Evolutionary conservation across 2,888 invertebrate species (phyloP), one percentile per base, ranked within the genome.

Genomic region (Liodrosophila aerea): DNA sequence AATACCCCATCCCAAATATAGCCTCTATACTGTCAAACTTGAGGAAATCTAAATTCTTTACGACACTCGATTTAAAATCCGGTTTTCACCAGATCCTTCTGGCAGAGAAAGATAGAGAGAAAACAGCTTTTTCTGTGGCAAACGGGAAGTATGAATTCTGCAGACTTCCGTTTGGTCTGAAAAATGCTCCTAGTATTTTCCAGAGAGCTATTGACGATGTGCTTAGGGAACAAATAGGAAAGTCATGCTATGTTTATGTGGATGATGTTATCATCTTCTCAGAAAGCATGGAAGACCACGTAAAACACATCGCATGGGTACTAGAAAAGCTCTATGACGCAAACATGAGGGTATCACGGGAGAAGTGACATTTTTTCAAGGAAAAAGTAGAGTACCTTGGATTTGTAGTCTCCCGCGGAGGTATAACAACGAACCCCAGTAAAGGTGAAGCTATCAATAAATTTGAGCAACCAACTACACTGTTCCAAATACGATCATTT

Each of bases 71-170:
- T n/a, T 11, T 11, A 4, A 43, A 31, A 9, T 31, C 31, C n/a
- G 16, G 16, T 7, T 43, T 43, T 7, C 31, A 43, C 7, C 16
- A 43, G 16, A 30, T 43, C 30, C 9, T 12, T 1, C 15, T 31
- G 1, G 15, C 43, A 1, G 11, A 43, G 15, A 15, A 31, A 1
- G 30, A 30, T 16, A n/a, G 37, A 7, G 46, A 62, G 15, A 52
- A 44, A n/a, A 59, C 43, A 4, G 52, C 43, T 0, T 59, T 53
- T n/a, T 51, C 51, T 1, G 45, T 58, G 3, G 51, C 18, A 8
- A 46, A 41, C 11, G 51, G 58, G 0, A 53, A 47, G 15, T 46
- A 51, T 8, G 45, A 51, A 8, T 59, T 60, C 7, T 47, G 45
- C 18, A 41, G 52, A 15, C 22, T 53, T 0, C 52, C 40, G 0